A percentile compares a stretch with the other conserved stretches of the same genome.
Evolutionary conservation across 2,797 vertebrate species (phyloP).

Genomic region (Tauraco hartlaubi): DNA sequence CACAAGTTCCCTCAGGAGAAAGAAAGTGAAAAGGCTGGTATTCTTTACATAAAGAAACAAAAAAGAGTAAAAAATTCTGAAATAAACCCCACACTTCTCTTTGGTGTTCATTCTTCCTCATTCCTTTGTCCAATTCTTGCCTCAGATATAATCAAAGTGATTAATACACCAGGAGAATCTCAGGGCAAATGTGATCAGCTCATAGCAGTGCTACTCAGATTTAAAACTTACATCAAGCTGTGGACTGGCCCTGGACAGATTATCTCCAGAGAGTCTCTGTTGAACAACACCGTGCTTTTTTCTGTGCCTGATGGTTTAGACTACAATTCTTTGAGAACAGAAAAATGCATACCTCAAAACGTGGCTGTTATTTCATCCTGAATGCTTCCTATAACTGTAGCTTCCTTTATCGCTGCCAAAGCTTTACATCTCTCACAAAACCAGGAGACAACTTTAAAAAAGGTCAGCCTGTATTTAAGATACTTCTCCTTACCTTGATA

Average conservation of each 20-base stretch:
- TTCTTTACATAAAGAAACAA: background rate
- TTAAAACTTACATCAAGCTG: conserved; percentile 4
- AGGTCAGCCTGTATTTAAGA: background rate
- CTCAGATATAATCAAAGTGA: background rate
- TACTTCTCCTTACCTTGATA: conserved; percentile 71
- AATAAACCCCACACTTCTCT: background rate
- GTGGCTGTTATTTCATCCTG: conserved; percentile 43
- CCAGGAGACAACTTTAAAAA: background rate
- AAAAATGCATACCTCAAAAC: conserved; percentile 52
- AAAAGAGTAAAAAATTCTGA: background rate
- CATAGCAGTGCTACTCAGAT: background rate
- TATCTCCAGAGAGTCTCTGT: background rate
- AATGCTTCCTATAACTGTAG: conserved; percentile 32
- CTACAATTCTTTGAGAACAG: conserved; percentile 30
- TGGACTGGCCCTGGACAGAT: conserved; percentile 9
- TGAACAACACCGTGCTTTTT: background rate
- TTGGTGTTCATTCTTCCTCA: background rate
- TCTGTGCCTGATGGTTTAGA: background rate
- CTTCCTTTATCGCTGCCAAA: conserved; percentile 1
- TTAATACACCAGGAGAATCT: background rate
- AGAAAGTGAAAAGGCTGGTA: background rate
- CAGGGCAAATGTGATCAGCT: background rate
- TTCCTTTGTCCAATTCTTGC: background rate
- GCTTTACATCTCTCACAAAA: conserved; percentile 12
- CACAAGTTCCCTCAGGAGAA: background rate